phyloP scores from a whole-genome alignment of 1,140 invertebrate genomes.

The Bactericera cockerelli region DNA sequence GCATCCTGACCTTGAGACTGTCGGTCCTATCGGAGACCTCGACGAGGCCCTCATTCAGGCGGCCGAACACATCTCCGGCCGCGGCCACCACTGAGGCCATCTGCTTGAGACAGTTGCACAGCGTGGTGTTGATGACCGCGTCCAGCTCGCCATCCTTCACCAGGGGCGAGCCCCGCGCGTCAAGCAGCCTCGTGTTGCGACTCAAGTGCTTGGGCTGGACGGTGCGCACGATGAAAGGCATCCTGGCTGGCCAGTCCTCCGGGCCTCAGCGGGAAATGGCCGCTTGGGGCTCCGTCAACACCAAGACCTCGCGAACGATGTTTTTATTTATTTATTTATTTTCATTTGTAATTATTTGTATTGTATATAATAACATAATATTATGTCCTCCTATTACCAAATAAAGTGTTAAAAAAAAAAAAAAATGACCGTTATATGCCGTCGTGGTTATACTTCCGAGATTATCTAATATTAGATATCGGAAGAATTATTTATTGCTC shows the following conservation, averaged over 20 bases:
- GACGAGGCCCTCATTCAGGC: slow-evolving; percentile 49
- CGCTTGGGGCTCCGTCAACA: too few species aligned
- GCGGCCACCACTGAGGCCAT: slow-evolving; percentile 57
- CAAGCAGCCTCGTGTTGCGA: slow-evolving; percentile 36
- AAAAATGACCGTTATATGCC: too few species aligned
- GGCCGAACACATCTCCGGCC: slow-evolving; percentile 60
- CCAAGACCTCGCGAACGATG: too few species aligned
- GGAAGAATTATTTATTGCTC: too few species aligned
- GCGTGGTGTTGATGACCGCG: slow-evolving; percentile 56
- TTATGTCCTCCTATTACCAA: too few species aligned
- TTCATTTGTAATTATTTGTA: too few species aligned
- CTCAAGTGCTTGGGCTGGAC: slow-evolving; percentile 51
- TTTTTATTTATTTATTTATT: too few species aligned
- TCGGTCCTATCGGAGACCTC: slow-evolving; percentile 46
- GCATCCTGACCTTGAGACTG: slow-evolving; percentile 42
- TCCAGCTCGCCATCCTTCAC: slow-evolving; percentile 50
- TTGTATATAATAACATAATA: too few species aligned
- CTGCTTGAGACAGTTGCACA: slow-evolving; percentile 57
- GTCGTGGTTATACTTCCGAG: too few species aligned
- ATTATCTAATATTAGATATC: too few species aligned
- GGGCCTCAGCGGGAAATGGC: background rate
- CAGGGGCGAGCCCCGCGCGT: slow-evolving; percentile 37
- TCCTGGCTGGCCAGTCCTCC: too few species aligned
- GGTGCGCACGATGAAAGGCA: slow-evolving; percentile 56
- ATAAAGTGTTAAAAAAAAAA: too few species aligned